Conservation (phyloP, 2,797 vertebrate genomes). For the Semotilus atromaculatus region DNA sequence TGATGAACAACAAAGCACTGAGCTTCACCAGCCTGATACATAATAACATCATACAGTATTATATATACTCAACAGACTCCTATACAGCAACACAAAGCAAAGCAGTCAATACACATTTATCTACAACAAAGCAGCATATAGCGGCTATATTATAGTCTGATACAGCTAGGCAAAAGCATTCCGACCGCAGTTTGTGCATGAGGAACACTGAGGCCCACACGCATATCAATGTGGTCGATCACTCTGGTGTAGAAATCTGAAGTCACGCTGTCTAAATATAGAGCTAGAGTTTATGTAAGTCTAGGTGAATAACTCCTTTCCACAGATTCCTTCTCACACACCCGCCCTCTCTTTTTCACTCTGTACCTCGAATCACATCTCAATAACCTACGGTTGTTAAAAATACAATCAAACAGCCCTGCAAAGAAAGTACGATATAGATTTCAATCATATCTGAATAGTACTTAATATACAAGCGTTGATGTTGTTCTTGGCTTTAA, state of each 20-base stretch:
- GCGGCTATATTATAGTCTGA: not conserved
- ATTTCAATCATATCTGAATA: not conserved
- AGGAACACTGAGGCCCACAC: slow-evolving; percentile 73
- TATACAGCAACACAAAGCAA: not conserved
- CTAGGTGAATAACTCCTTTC: slow-evolving; percentile 80
- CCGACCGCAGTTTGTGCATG: slow-evolving; percentile 64
- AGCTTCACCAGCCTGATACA: not conserved
- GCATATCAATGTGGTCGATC: slow-evolving; percentile 79
- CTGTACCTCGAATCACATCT: slow-evolving; percentile 4
- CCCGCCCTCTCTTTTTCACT: slow-evolving; percentile 1
- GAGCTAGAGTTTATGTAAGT: slow-evolving; percentile 83
- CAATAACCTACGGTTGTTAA: slow-evolving; percentile 31
- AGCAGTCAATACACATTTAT: not conserved
- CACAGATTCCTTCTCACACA: slow-evolving; percentile 70
- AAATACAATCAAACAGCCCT: slow-evolving; percentile 31
- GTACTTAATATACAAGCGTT: not conserved
- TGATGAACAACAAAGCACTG: not conserved
- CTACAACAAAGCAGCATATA: slow-evolving; percentile 4
- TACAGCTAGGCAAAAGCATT: slow-evolving; percentile 21
- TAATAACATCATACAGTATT: not conserved
- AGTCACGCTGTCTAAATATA: slow-evolving; percentile 84
- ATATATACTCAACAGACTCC: slow-evolving; percentile 13
- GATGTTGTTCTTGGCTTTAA: not conserved
- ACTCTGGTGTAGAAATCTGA: slow-evolving; percentile 78
- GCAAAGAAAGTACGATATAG: not conserved